Evolutionary conservation across 92 coral and sea anemone species (phyloP), one percentile per base, ranked within the genome.

Genomic region (Epizoanthus illoricatus): DNA sequence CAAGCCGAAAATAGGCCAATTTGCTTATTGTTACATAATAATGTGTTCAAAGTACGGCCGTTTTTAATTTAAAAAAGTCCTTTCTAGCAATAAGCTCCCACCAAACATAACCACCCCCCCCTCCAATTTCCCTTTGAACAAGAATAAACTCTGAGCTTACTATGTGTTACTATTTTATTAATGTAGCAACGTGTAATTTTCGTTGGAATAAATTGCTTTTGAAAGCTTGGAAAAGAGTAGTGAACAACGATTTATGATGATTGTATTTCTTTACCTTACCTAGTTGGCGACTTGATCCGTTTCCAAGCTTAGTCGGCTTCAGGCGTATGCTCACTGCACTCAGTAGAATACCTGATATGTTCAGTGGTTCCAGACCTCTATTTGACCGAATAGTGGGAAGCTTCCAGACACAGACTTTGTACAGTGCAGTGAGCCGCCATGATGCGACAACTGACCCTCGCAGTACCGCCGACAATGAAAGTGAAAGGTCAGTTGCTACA

Each of bases 221-320:
- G 17, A 23, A 64, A 64, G 18, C 18, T 6, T n/a, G n/a, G n/a
- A 23, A 15, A 60, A 18, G 16, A 64, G 2, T 21, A 6, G 5
- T 21, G 13, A 64, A 64, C 65, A 4, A 61, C 17, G 21, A 61
- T 28, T 28, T 28, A 28, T 43, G 8, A 43, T 43, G 49, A 1
- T 43, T 43, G 49, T 43, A 43, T 4, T 43, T 49, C 13, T 49
- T 49, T 49, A 8, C 15, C 56, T 1, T 7, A 8, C 56, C 56
- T 49, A 80, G 59, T 12, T 92, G 96, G 96, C 84, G 86, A 47
- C 84, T 92, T 60, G 59, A 79, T 28, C 85, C 87, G 74, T 92
- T 92, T 57, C 96, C 96, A 66, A 92, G 87, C 63, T 86, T 92
- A 56, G 88, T 92, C 19, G 86, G 89, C 47, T 81, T 71, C 84